Evolutionary conservation across 2,888 invertebrate species (phyloP).

Genomic region (Nemapogon koenigi): DNA sequence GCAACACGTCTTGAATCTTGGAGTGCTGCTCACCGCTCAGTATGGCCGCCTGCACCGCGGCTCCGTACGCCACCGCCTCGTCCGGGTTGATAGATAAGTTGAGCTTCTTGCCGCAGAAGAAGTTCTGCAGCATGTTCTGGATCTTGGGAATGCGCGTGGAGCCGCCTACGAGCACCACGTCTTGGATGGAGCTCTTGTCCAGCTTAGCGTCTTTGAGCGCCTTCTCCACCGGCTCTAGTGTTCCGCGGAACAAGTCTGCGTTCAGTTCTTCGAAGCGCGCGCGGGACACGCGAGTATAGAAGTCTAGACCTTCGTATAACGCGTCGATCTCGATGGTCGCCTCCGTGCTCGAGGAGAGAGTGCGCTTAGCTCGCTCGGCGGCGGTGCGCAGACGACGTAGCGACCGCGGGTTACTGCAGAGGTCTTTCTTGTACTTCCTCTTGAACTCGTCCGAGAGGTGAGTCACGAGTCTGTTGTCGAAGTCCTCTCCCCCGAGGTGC

Average conservation of each 20-base stretch:
- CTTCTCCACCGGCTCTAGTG: constrained; percentile 79
- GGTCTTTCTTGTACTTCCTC: constrained; percentile 67
- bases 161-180: constrained; percentile 83
- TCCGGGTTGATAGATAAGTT: constrained; percentile 73
- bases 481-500: constrained; percentile 82
- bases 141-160: constrained; percentile 83
- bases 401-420: constrained; percentile 63
- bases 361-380: constrained; percentile 79
- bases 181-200: constrained; percentile 75
- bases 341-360: constrained; percentile 77
- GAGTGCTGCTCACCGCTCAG: constrained; percentile 69
- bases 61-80: constrained; percentile 74
- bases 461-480: constrained; percentile 68
- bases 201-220: constrained; percentile 79
- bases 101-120: constrained; percentile 70
- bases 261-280: constrained; percentile 81
- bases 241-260: constrained; percentile 72
- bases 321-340: constrained; percentile 79
- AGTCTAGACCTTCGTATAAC: constrained; percentile 73
- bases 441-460: constrained; percentile 75
- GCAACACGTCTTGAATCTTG: constrained; percentile 64
- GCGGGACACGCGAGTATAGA: constrained; percentile 71
- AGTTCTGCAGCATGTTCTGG: constrained; percentile 74
- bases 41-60: constrained; percentile 69
- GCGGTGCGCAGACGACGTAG: constrained; percentile 72